These are phyloP conservation scores for Scaptomyza graminum DNA, from an alignment of 1,140 invertebrate genomes.

Conservation along the genomic window DNA sequence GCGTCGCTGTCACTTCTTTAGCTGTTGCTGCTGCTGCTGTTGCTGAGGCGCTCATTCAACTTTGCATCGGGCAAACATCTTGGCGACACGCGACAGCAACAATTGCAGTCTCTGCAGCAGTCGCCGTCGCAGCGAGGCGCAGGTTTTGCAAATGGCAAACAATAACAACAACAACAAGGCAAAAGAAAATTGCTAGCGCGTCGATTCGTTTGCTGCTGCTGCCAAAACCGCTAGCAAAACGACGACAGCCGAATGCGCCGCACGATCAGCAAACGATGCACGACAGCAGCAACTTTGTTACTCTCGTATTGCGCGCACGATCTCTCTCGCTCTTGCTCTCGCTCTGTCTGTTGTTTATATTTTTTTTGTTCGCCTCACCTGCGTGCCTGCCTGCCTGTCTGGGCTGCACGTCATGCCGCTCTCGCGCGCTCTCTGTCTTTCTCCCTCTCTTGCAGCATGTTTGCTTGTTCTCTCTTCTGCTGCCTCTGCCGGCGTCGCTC, in stretches of 20 bases:
- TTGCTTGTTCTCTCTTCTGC: background rate
- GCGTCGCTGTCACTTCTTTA: constrained; percentile 8
- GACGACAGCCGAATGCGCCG: constrained; percentile 8
- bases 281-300: constrained; percentile 42
- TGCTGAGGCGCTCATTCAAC: constrained; percentile 51
- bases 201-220: constrained; percentile 8
- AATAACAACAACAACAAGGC: constrained; percentile 32
- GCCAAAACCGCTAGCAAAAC: constrained; percentile 40
- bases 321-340: constrained; percentile 2
- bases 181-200: constrained; percentile 46
- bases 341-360: constrained; percentile 5
- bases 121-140: constrained; percentile 11
- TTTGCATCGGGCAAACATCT: constrained; percentile 61
- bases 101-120: constrained; percentile 10
- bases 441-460: background rate
- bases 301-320: constrained; percentile 27
- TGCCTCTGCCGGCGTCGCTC: constrained; percentile 5
- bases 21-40: constrained; percentile 10
- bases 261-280: constrained; percentile 15
- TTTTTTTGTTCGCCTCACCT: constrained; percentile 10
- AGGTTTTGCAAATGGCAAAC: constrained; percentile 49
- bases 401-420: constrained; percentile 18
- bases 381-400: constrained; percentile 50
- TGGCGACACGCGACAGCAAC: constrained; percentile 56
- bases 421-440: constrained; percentile 16